phyloP scores from a whole-genome alignment of 1,140 invertebrate genomes.

The Halesus radiatus region DNA sequence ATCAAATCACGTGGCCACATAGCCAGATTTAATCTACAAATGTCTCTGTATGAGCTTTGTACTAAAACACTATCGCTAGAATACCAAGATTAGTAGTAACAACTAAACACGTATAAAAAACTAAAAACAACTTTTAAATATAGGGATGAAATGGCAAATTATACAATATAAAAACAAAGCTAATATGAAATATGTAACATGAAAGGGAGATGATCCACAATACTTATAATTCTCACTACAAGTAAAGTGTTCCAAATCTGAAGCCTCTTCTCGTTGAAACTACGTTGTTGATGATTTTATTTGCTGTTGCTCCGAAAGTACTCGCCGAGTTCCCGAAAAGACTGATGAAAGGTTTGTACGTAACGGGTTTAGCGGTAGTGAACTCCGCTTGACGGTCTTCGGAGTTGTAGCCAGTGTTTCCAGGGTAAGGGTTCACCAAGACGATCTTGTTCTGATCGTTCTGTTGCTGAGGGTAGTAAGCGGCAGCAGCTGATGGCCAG shows the following conservation, averaged over 20 bases:
- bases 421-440: constrained; percentile 44
- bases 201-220: background rate
- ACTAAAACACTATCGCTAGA: constrained; percentile 52
- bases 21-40: constrained; percentile 34
- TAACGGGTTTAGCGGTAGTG: constrained; percentile 45
- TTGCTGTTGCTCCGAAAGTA: constrained; percentile 43
- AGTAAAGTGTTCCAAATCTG: constrained; percentile 53
- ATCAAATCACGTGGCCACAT: constrained; percentile 29
- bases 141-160: constrained; percentile 43
- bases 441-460: constrained; percentile 34
- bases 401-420: background rate
- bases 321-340: constrained; percentile 42
- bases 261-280: constrained; percentile 52
- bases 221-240: background rate
- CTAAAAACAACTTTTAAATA: constrained; percentile 34
- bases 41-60: constrained; percentile 44
- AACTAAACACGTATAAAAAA: constrained; percentile 40
- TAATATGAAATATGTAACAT: constrained; percentile 11
- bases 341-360: constrained; percentile 52
- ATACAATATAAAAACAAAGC: constrained; percentile 37
- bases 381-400: constrained; percentile 17
- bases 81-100: constrained; percentile 32
- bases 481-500: constrained; percentile 30
- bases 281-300: constrained; percentile 53
- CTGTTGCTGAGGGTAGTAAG: constrained; percentile 13